These are phyloP conservation scores for Lasioglossum oenotherae DNA, from an alignment of 2,888 invertebrate genomes.

Conservation along the genomic window DNA sequence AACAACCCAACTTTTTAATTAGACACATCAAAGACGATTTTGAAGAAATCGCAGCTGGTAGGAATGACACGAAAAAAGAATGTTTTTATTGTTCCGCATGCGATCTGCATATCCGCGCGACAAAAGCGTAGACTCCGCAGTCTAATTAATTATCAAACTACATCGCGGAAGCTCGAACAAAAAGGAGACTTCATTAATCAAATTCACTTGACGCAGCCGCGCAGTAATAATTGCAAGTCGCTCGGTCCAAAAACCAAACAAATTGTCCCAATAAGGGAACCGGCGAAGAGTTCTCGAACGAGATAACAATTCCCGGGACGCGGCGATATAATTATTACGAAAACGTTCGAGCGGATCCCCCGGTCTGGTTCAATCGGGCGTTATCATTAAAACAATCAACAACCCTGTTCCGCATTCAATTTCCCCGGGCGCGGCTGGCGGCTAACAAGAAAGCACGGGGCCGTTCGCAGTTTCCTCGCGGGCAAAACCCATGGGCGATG, in stretches of 20 bases:
- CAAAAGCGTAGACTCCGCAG: not conserved
- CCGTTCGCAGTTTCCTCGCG: constrained; percentile 3
- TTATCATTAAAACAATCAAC: constrained; percentile 45
- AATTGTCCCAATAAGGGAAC: not conserved
- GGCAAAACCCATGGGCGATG: constrained; percentile 55
- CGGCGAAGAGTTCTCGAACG: not conserved
- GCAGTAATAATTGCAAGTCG: not conserved
- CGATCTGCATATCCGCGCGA: not conserved
- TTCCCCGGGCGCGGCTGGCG: constrained; percentile 9
- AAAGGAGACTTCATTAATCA: not conserved
- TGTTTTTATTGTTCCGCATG: not conserved
- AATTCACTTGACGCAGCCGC: not conserved
- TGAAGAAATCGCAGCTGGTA: not conserved
- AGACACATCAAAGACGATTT: too few relatives aligned
- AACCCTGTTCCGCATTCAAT: constrained; percentile 30
- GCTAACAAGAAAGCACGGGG: constrained; percentile 42
- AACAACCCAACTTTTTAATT: too few relatives aligned
- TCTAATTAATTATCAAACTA: not conserved
- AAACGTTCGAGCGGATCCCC: not conserved
- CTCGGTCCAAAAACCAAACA: not conserved
- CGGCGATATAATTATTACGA: constrained; percentile 5
- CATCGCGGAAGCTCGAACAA: not conserved
- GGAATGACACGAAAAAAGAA: not conserved
- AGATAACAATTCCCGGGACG: constrained; percentile 6
- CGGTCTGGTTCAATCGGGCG: not conserved